Percentiles rank a stretch among this genome's conserved stretches.
Evolutionary conservation across 2,888 invertebrate species (phyloP).

Genomic region (Encarsia formosa): DNA sequence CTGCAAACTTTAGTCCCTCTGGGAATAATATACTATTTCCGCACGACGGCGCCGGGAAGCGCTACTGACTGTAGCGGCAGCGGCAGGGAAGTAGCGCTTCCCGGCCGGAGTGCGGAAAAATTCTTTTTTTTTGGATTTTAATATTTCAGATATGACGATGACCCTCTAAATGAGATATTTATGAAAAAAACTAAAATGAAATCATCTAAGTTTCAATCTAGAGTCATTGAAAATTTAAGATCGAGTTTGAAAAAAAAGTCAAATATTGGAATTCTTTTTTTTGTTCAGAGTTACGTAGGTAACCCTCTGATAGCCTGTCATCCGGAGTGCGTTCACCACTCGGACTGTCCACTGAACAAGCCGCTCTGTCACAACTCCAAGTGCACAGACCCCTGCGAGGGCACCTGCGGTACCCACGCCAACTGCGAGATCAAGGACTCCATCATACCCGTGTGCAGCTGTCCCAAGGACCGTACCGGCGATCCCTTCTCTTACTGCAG

Average conservation of each 20-base stretch:
- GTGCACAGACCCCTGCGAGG: constrained; percentile 76
- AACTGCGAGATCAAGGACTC: constrained; percentile 75
- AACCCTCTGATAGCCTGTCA: constrained; percentile 72
- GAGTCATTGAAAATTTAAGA: no score
- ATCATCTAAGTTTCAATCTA: no score
- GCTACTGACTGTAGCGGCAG: no score
- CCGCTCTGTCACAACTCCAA: constrained; percentile 79
- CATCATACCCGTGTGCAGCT: constrained; percentile 81
- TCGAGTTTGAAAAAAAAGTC: constrained; percentile 9
- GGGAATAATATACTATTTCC: no score
- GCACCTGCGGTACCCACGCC: constrained; percentile 74
- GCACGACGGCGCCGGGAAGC: no score
- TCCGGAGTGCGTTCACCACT: constrained; percentile 75
- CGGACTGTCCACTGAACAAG: constrained; percentile 72
- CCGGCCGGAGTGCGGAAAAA: no score
- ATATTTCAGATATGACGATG: no score
- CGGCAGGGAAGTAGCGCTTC: no score
- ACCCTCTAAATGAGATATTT: no score
- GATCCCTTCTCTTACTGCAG: constrained; percentile 80
- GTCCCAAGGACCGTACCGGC: constrained; percentile 82
- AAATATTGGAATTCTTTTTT: constrained; percentile 9
- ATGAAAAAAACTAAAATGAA: no score
- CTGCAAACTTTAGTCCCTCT: no score
- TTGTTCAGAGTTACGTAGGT: constrained; percentile 67
- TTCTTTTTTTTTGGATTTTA: no score